A percentile compares a stretch with the other conserved stretches of the same genome.
Conservation (phyloP, 1,140 invertebrate genomes). For the Macrobrachium rosenbergii region DNA sequence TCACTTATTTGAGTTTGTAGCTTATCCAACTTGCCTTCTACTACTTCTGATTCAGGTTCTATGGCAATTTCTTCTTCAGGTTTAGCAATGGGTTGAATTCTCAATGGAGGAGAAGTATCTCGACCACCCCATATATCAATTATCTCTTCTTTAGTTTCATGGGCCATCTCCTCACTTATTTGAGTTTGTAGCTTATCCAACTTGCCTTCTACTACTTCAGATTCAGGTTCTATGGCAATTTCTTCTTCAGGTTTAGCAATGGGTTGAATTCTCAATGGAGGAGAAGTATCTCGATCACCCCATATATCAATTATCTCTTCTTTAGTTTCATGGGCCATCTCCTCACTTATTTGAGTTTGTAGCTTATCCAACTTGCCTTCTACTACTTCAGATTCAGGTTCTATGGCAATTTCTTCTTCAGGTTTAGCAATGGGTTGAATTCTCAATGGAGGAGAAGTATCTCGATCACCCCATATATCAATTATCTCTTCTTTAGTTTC, state of each 20-base stretch:
- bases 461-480: background rate
- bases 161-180: no score
- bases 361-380: no score
- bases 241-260: no score
- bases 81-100: no score
- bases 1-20: background rate
- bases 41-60: background rate
- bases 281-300: background rate
- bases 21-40: constrained; percentile 4
- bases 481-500: background rate
- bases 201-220: no score
- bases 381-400: background rate
- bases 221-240: no score
- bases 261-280: no score
- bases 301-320: constrained; percentile 27
- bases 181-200: no score
- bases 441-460: background rate
- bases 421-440: background rate
- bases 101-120: no score
- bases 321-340: background rate
- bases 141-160: no score
- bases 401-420: background rate
- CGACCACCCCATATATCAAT: no score
- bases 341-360: background rate
- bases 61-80: no score